Percentiles rank a stretch among this genome's conserved stretches.
phyloP scores from a whole-genome alignment of 2,797 vertebrate genomes.

The Smutsia temminckii region DNA sequence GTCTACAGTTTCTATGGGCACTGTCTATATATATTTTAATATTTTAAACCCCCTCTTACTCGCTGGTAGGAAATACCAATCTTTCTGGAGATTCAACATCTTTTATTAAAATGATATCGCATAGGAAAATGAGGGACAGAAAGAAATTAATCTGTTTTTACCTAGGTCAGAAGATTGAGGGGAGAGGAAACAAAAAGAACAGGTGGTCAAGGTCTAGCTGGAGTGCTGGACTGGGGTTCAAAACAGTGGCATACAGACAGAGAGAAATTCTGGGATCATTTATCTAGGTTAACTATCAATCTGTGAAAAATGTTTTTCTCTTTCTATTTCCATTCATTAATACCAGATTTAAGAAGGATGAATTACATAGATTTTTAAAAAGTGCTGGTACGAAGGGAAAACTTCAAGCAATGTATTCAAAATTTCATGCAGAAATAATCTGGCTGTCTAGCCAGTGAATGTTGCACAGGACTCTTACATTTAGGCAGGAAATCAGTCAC shows the following conservation, averaged over 20 bases:
- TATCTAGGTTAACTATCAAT: neutral
- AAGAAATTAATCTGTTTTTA: neutral
- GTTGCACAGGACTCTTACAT: neutral
- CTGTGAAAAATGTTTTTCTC: neutral
- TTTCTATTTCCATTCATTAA: neutral
- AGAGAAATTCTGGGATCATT: neutral
- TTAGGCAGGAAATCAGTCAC: neutral
- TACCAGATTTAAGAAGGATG: constrained; percentile 23
- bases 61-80: neutral
- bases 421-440: constrained; percentile 9
- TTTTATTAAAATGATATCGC: constrained; percentile 21
- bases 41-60: neutral
- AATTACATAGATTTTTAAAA: neutral
- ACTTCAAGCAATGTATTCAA: constrained; percentile 7
- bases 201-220: neutral
- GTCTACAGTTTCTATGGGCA: neutral
- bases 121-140: neutral
- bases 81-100: neutral
- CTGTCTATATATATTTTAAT: neutral
- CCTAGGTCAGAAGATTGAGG: neutral
- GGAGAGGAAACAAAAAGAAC: neutral
- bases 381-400: neutral
- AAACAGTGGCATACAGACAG: neutral
- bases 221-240: neutral
- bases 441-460: neutral